Evolutionary conservation across 2,797 vertebrate genomes (phyloP), one percentile per base, ranked within the genome.

Genomic region (Podarcis siculus): DNA sequence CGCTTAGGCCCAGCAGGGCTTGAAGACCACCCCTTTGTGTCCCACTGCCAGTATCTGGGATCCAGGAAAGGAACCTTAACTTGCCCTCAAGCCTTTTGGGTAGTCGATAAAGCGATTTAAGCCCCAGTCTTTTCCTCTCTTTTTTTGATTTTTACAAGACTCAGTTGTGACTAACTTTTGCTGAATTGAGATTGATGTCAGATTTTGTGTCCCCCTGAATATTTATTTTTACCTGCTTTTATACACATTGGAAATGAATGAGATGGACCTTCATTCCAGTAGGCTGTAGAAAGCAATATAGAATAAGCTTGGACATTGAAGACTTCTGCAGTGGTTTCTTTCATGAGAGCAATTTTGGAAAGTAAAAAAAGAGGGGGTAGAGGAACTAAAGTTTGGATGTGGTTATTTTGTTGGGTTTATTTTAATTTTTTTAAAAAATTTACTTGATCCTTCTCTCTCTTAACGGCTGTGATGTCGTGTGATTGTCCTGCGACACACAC

Each of bases 181-280:
- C 32, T 84, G 78, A 7, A 37, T 30, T 76, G 32, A n/a, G 9
- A 67, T 35, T 67, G 58, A 75, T 67, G 37, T 39, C 32, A 27
- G 66, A 17, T 49, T 75, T 87, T 1, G 76, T 0, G 89, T 5
- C 45, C 88, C 45, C 82, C 84, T 87, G 83, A 85, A 95, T 90
- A 85, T 92, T 93, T 89, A 95, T 92, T 91, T 93, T 90, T 90
- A 83, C 61, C 92, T 93, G 89, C 87, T 93, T 82, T 94, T 90
- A 83, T 91, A 84, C 78, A 89, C 77, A 81, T 90, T 87, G 75
- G 81, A 73, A 93, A 81, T 71, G 85, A 91, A 92, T 82, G 32
- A 79, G 71, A 91, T 86, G 91, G 32, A 58, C 55, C 90, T 76
- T 77, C 61, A 76, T 91, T 92, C 86, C 85, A 27, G 83, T 87